phyloP scores from a whole-genome alignment of 2,113 vertebrate species.

The Gallinago media region DNA sequence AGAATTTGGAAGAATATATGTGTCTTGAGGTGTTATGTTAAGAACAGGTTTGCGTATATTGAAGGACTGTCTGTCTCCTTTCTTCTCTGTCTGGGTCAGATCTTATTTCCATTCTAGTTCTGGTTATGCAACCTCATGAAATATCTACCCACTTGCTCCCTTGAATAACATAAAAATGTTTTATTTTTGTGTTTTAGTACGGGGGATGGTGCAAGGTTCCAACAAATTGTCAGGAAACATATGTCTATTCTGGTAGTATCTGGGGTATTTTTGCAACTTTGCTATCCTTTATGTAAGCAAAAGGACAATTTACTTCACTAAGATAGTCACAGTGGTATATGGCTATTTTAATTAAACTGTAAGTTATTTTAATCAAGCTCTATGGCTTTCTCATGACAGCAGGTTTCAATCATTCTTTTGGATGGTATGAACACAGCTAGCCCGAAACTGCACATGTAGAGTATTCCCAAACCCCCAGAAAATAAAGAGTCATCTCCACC shows the following conservation, averaged over 20 bases:
- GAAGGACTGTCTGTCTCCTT: background rate
- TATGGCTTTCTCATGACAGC: background rate
- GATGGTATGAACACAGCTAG: background rate
- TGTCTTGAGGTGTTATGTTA: background rate
- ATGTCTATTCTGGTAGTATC: background rate
- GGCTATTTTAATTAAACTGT: constrained; percentile 18
- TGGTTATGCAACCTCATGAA: background rate
- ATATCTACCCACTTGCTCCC: background rate
- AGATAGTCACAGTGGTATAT: background rate
- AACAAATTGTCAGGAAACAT: background rate
- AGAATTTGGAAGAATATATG: background rate
- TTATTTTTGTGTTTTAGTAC: background rate
- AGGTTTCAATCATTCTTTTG: background rate
- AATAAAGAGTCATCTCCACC: background rate
- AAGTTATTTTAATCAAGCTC: constrained; percentile 20
- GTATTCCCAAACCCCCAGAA: background rate
- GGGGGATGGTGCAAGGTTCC: background rate
- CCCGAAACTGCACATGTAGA: background rate
- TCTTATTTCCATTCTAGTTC: background rate
- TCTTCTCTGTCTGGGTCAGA: background rate
- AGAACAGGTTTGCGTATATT: background rate
- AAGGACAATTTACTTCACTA: background rate
- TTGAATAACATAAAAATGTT: background rate
- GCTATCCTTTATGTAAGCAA: background rate
- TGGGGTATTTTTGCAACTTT: background rate